Evolutionary conservation across 2,888 invertebrate genomes (phyloP).

Genomic region (Syrista parreyssii): DNA sequence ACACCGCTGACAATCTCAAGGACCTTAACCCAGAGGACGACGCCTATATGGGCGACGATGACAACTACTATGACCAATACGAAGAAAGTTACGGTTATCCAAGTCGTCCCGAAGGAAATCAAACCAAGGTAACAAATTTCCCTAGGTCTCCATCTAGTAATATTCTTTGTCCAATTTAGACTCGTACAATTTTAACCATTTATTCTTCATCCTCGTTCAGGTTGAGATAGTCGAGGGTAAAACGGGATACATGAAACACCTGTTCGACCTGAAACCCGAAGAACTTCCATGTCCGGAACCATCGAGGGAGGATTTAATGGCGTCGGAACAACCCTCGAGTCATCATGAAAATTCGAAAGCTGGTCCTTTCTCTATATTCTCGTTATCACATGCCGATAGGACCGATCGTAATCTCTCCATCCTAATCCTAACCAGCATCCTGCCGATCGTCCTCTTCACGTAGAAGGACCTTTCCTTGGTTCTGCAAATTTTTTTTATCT

Average conservation of each 20-base stretch:
- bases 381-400: constrained; percentile 26
- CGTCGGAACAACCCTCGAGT: constrained; percentile 60
- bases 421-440: constrained; percentile 33
- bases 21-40: constrained; percentile 27
- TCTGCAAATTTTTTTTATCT: constrained; percentile 15
- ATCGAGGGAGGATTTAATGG: constrained; percentile 60
- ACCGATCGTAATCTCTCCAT: constrained; percentile 27
- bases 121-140: too few relatives aligned
- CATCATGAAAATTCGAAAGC: constrained; percentile 53
- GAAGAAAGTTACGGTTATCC: constrained; percentile 4
- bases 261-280: constrained; percentile 56
- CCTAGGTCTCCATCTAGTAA: too few relatives aligned
- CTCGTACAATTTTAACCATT: too few relatives aligned
- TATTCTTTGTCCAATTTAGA: too few relatives aligned
- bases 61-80: constrained; percentile 41
- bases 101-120: too few relatives aligned
- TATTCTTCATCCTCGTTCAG: constrained; percentile 30
- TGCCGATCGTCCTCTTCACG: constrained; percentile 46
- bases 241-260: constrained; percentile 48
- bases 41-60: constrained; percentile 38
- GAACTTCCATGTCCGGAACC: constrained; percentile 58
- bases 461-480: constrained; percentile 40
- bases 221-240: constrained; percentile 52
- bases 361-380: constrained; percentile 49
- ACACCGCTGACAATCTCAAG: constrained; percentile 37